phyloP scores from a whole-genome alignment of 2,888 invertebrate species.

The Cheilosia variabilis region DNA sequence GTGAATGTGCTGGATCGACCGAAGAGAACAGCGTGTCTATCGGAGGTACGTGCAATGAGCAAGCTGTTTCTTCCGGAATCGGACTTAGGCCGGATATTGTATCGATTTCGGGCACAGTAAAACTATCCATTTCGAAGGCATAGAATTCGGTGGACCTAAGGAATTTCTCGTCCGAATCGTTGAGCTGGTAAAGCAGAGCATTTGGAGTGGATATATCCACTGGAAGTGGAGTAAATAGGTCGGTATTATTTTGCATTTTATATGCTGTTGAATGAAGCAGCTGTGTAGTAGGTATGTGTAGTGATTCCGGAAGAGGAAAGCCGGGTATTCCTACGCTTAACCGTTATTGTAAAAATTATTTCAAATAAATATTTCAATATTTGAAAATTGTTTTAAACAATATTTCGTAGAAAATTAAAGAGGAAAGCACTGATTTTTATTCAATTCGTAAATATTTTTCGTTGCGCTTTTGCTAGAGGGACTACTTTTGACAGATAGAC shows the following conservation, averaged over 20 bases:
- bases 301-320: slow-evolving; percentile 20
- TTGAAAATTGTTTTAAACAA: neutral
- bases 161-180: slow-evolving; percentile 46
- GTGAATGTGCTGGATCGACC: slow-evolving; percentile 8
- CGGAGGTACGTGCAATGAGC: slow-evolving; percentile 27
- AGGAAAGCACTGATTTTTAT: neutral
- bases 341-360: neutral
- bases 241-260: slow-evolving; percentile 59
- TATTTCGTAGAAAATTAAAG: neutral
- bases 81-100: slow-evolving; percentile 52
- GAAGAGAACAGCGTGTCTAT: slow-evolving; percentile 50
- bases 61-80: slow-evolving; percentile 43
- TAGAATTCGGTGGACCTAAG: slow-evolving; percentile 52
- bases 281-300: neutral
- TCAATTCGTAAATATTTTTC: neutral
- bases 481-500: slow-evolving; percentile 42
- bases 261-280: neutral
- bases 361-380: neutral
- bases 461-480: neutral
- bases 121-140: slow-evolving; percentile 54
- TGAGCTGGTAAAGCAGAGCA: slow-evolving; percentile 52
- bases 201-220: slow-evolving; percentile 54
- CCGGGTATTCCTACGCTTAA: slow-evolving; percentile 40
- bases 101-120: slow-evolving; percentile 54
- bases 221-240: slow-evolving; percentile 56